Evolutionary conservation across 2,113 vertebrate genomes (phyloP).

Genomic region (Dinomys branickii): DNA sequence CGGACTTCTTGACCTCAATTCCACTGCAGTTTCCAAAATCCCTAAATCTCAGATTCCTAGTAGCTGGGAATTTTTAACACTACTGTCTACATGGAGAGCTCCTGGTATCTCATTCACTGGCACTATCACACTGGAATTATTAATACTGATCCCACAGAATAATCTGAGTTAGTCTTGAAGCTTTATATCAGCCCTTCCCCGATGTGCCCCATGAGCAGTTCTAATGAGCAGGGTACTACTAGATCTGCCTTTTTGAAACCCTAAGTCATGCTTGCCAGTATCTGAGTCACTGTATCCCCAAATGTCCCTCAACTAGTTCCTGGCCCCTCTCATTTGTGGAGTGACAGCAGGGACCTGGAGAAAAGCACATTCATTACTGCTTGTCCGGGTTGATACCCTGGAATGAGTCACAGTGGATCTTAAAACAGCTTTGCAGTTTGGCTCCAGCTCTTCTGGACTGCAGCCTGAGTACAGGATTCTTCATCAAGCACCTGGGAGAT

Average conservation of each 20-base stretch:
- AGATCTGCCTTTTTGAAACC: not conserved
- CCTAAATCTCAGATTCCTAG: not conserved
- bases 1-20: not conserved
- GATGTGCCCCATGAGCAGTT: not conserved
- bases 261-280: too few species aligned
- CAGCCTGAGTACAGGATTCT: not conserved
- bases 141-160: not conserved
- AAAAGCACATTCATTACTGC: not conserved
- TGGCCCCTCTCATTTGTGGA: too few species aligned
- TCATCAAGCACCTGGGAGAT: not conserved
- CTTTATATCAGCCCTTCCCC: not conserved
- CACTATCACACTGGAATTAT: not conserved
- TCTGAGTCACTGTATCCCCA: not conserved
- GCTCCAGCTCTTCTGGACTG: not conserved
- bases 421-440: too few species aligned
- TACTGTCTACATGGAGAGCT: not conserved
- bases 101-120: not conserved
- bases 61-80: not conserved
- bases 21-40: not conserved
- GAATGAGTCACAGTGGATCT: not conserved
- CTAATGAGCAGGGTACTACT: not conserved
- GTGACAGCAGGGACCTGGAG: not conserved
- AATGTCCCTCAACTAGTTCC: not conserved
- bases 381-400: not conserved
- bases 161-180: not conserved